Base-by-base conservation (phyloP, 1,140 invertebrate species). In the Lamellibrachia luymesi region DNA sequence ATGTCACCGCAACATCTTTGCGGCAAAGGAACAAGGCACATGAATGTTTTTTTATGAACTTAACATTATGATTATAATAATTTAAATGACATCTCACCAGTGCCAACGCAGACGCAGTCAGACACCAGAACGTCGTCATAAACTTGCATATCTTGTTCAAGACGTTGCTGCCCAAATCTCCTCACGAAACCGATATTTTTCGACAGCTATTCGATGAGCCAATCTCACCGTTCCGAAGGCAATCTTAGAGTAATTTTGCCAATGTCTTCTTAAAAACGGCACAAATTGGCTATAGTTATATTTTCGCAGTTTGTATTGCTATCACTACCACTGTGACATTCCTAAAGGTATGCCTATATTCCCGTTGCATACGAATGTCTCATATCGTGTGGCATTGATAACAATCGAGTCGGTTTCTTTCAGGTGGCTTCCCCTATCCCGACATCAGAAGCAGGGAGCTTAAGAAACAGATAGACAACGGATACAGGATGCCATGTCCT, bases 381-480 rank as follows among this genome's bases (percentile, higher is more conserved):
- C 64, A 8, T 22, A 17, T 80, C 64, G 25, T 4, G 25, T 80
- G 64, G 64, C 2, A 80, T 22, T 10, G 2, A 80, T 22, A 22
- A 10, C 64, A 80, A 17, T 80, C 13, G 4, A 10, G 17, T 80
- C 25, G 5, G 64, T 80, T 4, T 91, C 90, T 91, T 91, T 13
- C 90, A 91, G 90, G 90, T 10, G 90, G 50, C 38, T n/a, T n/a
- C 17, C 90, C 90, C 38, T 91, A 50, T n/a, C 49, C 90, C 90
- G 90, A 91, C 38, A 6, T 50, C 90, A 91, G 50, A 91, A 49
- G 50, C 90, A 10, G 90, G 13, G 90, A 91, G 50, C 38, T 91
- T 4, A 91, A 4, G 90, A 51, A 51, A 13, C 90, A 50, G 38
- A 13, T 91, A 38, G 90, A 10, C 49, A 49, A 51, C 50, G 90